phyloP scores from a whole-genome alignment of 2,797 vertebrate genomes.

The Salarias fasciatus region DNA sequence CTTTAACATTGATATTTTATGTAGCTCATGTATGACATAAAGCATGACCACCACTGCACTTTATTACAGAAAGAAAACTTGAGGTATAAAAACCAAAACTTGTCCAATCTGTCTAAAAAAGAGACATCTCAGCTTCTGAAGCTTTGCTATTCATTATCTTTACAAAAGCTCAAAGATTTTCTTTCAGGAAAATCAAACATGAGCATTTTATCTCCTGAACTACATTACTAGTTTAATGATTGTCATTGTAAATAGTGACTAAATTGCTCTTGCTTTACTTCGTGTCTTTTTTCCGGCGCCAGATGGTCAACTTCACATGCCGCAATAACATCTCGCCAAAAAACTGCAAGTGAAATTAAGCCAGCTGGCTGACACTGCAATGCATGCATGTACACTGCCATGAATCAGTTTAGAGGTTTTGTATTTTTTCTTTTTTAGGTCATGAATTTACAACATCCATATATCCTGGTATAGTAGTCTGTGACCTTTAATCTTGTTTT shows the following conservation, averaged over 20 bases:
- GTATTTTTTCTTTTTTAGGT: no score
- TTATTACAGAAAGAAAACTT: no score
- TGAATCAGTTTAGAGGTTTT: no score
- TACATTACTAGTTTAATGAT: background rate
- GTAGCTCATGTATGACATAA: no score
- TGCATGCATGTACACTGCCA: background rate
- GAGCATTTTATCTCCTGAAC: background rate
- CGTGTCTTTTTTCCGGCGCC: slow-evolving; percentile 8
- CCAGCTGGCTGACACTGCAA: slow-evolving; percentile 7
- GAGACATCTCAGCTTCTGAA: background rate
- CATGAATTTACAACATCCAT: no score
- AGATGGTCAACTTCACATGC: slow-evolving; percentile 26
- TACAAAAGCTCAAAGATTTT: background rate
- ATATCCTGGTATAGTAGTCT: no score
- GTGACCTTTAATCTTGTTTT: no score
- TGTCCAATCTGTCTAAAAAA: no score
- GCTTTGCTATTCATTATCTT: background rate
- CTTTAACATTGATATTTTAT: no score
- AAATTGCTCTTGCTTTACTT: slow-evolving; percentile 2
- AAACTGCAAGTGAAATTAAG: slow-evolving; percentile 9
- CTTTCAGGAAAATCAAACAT: background rate
- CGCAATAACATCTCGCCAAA: slow-evolving; percentile 11
- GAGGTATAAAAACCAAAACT: no score
- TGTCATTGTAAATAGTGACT: background rate
- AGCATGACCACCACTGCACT: no score